phyloP scores from a whole-genome alignment of 1,140 invertebrate species.

The Brachionus rubens region DNA sequence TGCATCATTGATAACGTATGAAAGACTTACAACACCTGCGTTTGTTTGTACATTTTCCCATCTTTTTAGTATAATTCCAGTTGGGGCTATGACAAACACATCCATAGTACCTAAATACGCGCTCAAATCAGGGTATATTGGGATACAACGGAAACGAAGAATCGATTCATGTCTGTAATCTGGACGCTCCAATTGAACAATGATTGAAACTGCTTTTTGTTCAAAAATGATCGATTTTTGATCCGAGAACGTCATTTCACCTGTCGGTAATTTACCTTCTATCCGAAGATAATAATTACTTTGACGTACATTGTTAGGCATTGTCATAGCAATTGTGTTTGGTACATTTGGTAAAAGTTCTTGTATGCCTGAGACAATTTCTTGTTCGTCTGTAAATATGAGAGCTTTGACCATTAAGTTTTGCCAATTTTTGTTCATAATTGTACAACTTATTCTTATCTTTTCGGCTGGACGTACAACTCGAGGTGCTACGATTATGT shows the following conservation, averaged over 20 bases:
- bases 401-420: conserved; percentile 37
- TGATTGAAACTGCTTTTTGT: conserved; percentile 67
- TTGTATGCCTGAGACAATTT: conserved; percentile 30
- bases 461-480: conserved; percentile 37
- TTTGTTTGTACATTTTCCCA: conserved; percentile 79
- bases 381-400: conserved; percentile 33
- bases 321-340: conserved; percentile 47
- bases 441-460: conserved; percentile 19
- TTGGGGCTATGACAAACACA: conserved; percentile 82
- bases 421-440: conserved; percentile 28
- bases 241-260: conserved; percentile 55
- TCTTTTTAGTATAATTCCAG: conserved; percentile 76
- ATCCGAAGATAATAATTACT: conserved; percentile 81
- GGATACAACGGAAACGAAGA: conserved; percentile 69
- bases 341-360: conserved; percentile 5
- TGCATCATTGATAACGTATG: conserved; percentile 81
- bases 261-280: conserved; percentile 67
- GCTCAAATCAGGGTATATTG: conserved; percentile 80
- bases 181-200: conserved; percentile 89
- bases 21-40: conserved; percentile 54
- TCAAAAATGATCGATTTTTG: conserved; percentile 56
- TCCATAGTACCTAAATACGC: conserved; percentile 82
- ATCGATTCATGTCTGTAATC: conserved; percentile 88
- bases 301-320: conserved; percentile 55
- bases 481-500: conserved; percentile 30